A percentile compares a stretch with the other conserved stretches of the same genome.
Conservation (phyloP, 2,797 vertebrate species). For the Diplodus puntazzo region DNA sequence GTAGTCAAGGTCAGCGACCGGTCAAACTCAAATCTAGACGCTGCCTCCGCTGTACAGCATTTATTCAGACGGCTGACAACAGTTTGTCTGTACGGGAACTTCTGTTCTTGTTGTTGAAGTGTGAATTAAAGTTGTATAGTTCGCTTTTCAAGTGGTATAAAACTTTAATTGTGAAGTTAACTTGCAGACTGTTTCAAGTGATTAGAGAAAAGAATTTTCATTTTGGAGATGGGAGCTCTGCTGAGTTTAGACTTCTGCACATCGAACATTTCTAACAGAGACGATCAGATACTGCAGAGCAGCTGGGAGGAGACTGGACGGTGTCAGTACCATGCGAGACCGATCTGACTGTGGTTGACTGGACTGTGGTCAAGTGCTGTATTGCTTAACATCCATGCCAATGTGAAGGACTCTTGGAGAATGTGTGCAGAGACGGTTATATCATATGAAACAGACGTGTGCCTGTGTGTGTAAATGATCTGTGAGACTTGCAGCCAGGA, state of each 20-base stretch:
- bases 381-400: too few species aligned
- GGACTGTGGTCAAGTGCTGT: too few species aligned
- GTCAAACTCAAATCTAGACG: background rate
- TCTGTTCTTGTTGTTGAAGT: background rate
- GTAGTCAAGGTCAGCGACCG: background rate
- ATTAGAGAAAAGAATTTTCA: background rate
- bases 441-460: too few species aligned
- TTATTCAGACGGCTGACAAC: background rate
- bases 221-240: background rate
- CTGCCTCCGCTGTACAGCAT: background rate
- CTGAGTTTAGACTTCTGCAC: background rate
- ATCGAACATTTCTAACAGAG: too few species aligned
- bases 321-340: too few species aligned
- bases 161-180: conserved; percentile 10
- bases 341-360: too few species aligned
- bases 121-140: background rate
- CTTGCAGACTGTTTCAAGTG: conserved; percentile 2
- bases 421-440: too few species aligned
- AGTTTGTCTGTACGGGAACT: background rate
- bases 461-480: too few species aligned
- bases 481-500: too few species aligned
- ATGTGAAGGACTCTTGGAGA: too few species aligned
- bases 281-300: too few species aligned
- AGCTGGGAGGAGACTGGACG: too few species aligned
- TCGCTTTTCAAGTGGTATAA: background rate